Conservation (phyloP, 2,888 invertebrate species). For the Pseudeuparius sepicola region DNA sequence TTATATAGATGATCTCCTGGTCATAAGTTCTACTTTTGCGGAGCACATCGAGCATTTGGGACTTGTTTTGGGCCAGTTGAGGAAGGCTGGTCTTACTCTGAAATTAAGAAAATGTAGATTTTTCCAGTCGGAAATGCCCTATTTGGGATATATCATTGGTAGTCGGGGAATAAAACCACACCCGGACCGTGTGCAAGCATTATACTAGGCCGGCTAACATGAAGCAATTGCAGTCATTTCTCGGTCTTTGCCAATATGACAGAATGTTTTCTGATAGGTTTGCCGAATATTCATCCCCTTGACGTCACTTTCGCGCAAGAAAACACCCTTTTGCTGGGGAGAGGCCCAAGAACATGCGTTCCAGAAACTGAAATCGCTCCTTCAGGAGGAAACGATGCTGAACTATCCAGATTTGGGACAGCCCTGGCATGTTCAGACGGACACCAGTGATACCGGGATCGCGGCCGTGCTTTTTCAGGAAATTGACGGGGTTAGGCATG, state of each 20-base stretch:
- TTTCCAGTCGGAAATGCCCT: constrained; percentile 16
- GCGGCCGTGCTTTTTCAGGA: constrained; percentile 1
- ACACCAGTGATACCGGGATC: constrained; percentile 11
- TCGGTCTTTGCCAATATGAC: constrained; percentile 18
- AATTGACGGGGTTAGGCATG: neutral
- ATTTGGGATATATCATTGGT: constrained; percentile 23
- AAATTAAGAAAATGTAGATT: constrained; percentile 23
- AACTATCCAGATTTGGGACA: constrained; percentile 10
- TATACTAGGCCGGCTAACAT: constrained; percentile 18
- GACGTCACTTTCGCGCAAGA: constrained; percentile 6
- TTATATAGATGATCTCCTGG: constrained; percentile 21
- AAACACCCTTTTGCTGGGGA: constrained; percentile 8
- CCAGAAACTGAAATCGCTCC: neutral
- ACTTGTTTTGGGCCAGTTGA: constrained; percentile 17
- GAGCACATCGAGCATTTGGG: constrained; percentile 18
- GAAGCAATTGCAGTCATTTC: constrained; percentile 17
- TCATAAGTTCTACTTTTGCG: constrained; percentile 18
- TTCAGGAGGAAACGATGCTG: neutral
- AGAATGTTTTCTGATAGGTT: constrained; percentile 10
- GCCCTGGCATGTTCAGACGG: constrained; percentile 11
- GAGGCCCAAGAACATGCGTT: constrained; percentile 6
- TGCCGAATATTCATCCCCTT: constrained; percentile 3
- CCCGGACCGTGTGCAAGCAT: constrained; percentile 17
- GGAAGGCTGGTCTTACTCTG: constrained; percentile 19
- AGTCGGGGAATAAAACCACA: constrained; percentile 20